Evolutionary conservation across 2,888 invertebrate genomes (phyloP).

Genomic region (Acanthosoma haemorrhoidale): DNA sequence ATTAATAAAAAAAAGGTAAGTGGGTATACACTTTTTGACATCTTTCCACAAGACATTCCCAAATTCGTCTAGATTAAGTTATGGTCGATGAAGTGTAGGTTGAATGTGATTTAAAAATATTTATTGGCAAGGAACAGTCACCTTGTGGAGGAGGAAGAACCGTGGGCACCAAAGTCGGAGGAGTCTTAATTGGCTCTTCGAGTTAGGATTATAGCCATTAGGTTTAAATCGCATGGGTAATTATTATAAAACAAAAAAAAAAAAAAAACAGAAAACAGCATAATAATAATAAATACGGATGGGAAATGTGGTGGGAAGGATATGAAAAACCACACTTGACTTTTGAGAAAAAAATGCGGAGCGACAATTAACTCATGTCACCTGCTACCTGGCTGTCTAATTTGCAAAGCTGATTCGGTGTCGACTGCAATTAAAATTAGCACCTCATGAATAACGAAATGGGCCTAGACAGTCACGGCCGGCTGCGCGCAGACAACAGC

Average conservation of each 20-base stretch:
- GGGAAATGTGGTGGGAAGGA: background rate
- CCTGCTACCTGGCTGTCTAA: constrained; percentile 6
- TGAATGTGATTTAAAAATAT: too few relatives aligned
- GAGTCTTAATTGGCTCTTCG: background rate
- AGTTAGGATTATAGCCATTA: background rate
- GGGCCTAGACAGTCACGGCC: too few relatives aligned
- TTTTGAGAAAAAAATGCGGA: background rate
- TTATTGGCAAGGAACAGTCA: too few relatives aligned
- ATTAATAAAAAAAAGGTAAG: too few relatives aligned
- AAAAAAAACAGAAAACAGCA: background rate
- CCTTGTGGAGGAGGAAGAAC: background rate
- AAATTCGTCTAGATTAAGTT: too few relatives aligned
- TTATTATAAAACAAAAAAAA: background rate
- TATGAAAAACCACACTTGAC: too few relatives aligned
- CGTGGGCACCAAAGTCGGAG: background rate
- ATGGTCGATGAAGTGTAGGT: too few relatives aligned
- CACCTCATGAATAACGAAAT: constrained; percentile 16
- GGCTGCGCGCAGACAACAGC: background rate
- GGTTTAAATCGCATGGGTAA: background rate
- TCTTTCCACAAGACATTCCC: too few relatives aligned
- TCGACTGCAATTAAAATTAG: constrained; percentile 17
- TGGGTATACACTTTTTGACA: too few relatives aligned
- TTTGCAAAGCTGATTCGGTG: constrained; percentile 12
- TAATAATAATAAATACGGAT: background rate
- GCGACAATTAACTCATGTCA: constrained; percentile 16